These are phyloP conservation scores for Myotis davidii DNA, from an alignment of 2,113 vertebrate genomes.

Conservation along the genomic window DNA sequence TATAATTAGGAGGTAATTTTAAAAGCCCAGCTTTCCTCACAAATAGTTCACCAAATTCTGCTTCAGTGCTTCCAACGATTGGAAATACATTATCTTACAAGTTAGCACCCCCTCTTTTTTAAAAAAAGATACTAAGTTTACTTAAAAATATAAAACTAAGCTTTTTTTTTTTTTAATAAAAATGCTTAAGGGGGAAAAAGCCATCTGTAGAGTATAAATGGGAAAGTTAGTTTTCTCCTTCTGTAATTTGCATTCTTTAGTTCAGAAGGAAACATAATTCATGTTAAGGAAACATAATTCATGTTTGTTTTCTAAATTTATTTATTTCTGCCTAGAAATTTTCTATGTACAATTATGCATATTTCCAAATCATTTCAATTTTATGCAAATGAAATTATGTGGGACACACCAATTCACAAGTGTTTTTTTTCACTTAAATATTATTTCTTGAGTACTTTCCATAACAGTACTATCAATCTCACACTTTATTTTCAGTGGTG, in stretches of 20 bases:
- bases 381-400: not conserved
- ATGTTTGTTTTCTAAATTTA: not conserved
- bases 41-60: constrained; percentile 6
- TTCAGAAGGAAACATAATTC: not conserved
- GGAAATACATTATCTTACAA: constrained; percentile 23
- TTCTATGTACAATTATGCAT: not conserved
- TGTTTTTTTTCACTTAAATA: not conserved
- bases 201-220: not conserved
- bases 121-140: not conserved
- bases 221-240: constrained; percentile 5
- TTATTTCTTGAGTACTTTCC: not conserved
- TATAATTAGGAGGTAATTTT: not conserved
- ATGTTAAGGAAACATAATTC: not conserved
- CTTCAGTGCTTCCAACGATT: not conserved
- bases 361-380: not conserved
- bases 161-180: not conserved
- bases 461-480: not conserved
- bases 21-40: constrained; percentile 15
- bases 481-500: not conserved
- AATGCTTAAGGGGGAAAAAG: not conserved
- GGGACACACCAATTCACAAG: not conserved
- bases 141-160: constrained; percentile 34
- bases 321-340: not conserved
- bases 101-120: not conserved
- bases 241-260: not conserved